These are phyloP conservation scores for Sepiola atlantica DNA, from an alignment of 2,888 invertebrate species.

Conservation along the genomic window DNA sequence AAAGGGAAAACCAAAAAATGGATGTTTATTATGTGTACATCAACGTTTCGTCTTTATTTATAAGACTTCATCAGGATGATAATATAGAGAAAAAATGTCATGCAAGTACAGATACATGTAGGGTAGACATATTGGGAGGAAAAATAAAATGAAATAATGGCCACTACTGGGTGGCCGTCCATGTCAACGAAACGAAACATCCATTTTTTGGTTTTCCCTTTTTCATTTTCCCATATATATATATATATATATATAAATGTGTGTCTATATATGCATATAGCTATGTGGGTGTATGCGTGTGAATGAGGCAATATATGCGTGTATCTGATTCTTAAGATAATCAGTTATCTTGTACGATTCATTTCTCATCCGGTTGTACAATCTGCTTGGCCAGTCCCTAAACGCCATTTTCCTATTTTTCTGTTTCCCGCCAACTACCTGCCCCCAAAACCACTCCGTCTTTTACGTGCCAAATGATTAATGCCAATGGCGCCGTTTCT, in stretches of 20 bases:
- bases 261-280: not conserved
- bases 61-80: too few species aligned
- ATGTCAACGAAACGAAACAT: too few species aligned
- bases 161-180: too few species aligned
- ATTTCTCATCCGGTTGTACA: constrained; percentile 2
- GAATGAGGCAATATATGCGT: too few species aligned
- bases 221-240: not conserved
- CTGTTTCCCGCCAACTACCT: not conserved
- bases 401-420: not conserved
- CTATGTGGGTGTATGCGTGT: not conserved
- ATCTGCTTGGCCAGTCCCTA: not conserved
- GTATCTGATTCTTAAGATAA: not conserved
- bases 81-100: too few species aligned
- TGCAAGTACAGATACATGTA: too few species aligned
- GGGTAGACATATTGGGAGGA: too few species aligned
- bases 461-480: constrained; percentile 32
- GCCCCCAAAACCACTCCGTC: not conserved
- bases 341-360: not conserved
- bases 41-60: too few species aligned
- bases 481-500: not conserved
- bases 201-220: too few species aligned
- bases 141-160: too few species aligned
- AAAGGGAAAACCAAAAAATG: too few species aligned
- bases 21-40: too few species aligned
- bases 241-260: not conserved